Conservation (phyloP, 2,797 vertebrate genomes). For the Enoplosus armatus region DNA sequence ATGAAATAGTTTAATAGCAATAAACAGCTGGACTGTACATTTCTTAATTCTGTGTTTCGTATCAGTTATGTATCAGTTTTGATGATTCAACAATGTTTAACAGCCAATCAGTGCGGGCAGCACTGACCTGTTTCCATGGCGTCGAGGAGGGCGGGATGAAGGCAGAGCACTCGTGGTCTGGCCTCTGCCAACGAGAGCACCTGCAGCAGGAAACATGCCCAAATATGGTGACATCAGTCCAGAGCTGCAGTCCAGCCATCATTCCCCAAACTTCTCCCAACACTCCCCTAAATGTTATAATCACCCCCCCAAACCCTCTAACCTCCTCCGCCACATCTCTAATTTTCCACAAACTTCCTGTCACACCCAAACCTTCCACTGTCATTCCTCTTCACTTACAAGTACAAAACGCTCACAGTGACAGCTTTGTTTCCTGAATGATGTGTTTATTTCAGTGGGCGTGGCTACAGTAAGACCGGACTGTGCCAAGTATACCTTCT, state of each 20-base stretch:
- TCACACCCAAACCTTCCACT: too few species aligned
- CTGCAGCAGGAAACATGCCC: conserved; percentile 64
- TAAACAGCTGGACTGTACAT: too few species aligned
- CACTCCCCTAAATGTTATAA: too few species aligned
- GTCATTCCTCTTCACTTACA: not conserved
- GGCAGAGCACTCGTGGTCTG: conserved; percentile 65
- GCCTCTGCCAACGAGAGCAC: conserved; percentile 73
- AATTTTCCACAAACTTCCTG: not conserved
- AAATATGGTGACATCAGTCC: not conserved
- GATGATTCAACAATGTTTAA: not conserved
- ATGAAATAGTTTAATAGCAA: not conserved
- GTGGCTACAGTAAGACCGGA: not conserved
- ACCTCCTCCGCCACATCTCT: not conserved
- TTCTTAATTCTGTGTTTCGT: not conserved
- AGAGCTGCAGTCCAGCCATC: not conserved
- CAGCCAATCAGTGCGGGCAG: not conserved
- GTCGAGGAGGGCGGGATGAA: conserved; percentile 81
- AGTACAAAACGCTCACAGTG: not conserved
- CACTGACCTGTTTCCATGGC: conserved; percentile 87
- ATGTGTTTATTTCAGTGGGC: not conserved
- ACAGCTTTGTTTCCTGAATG: not conserved
- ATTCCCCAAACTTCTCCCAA: not conserved
- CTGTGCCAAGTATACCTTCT: conserved; percentile 80
- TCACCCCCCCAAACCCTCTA: too few species aligned
- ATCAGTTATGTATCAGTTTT: not conserved